Percentiles rank a stretch among this genome's conserved stretches.
Evolutionary conservation across 2,113 vertebrate genomes (phyloP).

Genomic region (Clinocottus analis): DNA sequence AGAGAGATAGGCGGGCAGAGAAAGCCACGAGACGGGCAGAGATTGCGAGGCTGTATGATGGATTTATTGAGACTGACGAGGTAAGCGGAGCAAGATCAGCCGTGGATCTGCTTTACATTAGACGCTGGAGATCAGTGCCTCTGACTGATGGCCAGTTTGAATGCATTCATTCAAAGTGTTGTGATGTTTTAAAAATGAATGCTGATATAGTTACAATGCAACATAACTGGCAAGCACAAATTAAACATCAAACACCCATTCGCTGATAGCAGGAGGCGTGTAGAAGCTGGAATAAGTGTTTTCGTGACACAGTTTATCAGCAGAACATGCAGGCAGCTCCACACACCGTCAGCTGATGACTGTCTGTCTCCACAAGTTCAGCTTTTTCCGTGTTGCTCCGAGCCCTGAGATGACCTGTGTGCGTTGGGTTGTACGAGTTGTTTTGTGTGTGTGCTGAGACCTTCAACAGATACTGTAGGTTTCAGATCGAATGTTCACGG

Average conservation of each 20-base stretch:
- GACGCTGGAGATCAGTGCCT: not conserved
- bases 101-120: slow-evolving; percentile 9
- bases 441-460: slow-evolving; percentile 13
- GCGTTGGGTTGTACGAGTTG: not conserved
- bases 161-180: not conserved
- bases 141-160: not conserved
- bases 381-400: slow-evolving; percentile 29
- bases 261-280: not conserved
- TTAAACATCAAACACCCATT: not conserved
- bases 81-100: slow-evolving; percentile 11
- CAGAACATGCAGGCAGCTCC: slow-evolving; percentile 19
- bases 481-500: slow-evolving; percentile 10
- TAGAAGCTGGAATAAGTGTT: not conserved
- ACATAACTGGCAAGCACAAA: not conserved
- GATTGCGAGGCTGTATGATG: slow-evolving; percentile 13
- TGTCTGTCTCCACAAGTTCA: slow-evolving; percentile 17
- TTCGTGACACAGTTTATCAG: slow-evolving; percentile 35
- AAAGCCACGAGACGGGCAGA: slow-evolving; percentile 31
- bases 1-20: slow-evolving; percentile 17
- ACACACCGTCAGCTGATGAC: slow-evolving; percentile 11
- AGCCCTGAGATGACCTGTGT: slow-evolving; percentile 37
- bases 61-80: slow-evolving; percentile 40
- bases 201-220: not conserved
- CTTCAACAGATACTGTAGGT: slow-evolving; percentile 9
- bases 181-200: not conserved